Conservation (phyloP, 2,113 vertebrate species). For the Podocnemis expansa region DNA sequence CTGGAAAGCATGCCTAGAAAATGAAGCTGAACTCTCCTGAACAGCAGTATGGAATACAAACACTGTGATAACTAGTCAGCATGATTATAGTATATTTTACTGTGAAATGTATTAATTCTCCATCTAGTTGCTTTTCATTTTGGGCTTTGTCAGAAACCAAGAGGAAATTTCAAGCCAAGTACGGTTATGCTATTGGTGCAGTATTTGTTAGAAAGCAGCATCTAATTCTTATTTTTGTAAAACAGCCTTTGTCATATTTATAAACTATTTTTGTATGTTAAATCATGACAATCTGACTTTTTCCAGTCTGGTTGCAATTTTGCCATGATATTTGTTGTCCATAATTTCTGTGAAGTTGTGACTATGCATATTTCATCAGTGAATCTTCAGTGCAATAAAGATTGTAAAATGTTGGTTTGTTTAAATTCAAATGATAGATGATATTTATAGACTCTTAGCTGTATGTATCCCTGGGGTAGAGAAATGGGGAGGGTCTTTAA, state of each 20-base stretch:
- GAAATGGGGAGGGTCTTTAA: accelerated
- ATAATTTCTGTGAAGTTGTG: constrained; percentile 31
- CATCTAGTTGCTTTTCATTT: background rate
- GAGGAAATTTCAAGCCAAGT: background rate
- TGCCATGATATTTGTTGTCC: background rate
- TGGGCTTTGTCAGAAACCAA: background rate
- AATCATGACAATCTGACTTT: constrained; percentile 13
- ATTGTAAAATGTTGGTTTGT: background rate
- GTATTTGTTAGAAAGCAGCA: background rate
- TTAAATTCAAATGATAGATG: background rate
- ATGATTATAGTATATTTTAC: background rate
- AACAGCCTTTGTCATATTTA: background rate
- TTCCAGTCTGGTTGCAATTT: constrained; percentile 33
- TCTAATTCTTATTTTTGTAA: background rate
- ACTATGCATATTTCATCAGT: background rate
- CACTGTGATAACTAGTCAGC: background rate
- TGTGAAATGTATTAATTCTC: background rate
- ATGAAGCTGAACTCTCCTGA: background rate
- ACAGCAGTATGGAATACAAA: background rate
- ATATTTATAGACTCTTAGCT: background rate
- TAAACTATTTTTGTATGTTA: background rate
- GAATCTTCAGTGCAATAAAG: constrained; percentile 13
- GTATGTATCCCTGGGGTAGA: background rate
- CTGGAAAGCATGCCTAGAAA: background rate
- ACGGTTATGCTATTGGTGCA: background rate